Evolutionary conservation across 2,888 invertebrate genomes (phyloP).

Genomic region (Dryocosmus kuriphilus): DNA sequence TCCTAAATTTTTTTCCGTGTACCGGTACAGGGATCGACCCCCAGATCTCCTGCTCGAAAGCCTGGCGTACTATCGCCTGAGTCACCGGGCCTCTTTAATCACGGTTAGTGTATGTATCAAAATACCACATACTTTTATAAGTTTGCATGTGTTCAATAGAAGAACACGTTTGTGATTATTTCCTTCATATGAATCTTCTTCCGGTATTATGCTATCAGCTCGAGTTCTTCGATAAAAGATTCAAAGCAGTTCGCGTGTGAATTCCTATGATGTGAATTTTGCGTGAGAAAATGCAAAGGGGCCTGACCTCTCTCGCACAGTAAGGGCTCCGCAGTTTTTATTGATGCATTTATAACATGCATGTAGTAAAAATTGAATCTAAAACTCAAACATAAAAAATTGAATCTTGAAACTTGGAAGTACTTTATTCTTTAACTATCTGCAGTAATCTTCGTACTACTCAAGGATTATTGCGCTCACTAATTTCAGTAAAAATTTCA

Average conservation of each 20-base stretch:
- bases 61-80: too few relatives aligned
- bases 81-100: too few relatives aligned
- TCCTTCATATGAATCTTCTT: neutral
- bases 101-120: too few relatives aligned
- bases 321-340: neutral
- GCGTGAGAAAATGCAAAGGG: slow-evolving; percentile 31
- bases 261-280: slow-evolving; percentile 28
- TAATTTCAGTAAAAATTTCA: slow-evolving; percentile 12
- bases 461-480: neutral
- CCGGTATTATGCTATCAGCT: neutral
- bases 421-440: neutral
- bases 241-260: slow-evolving; percentile 27
- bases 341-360: neutral
- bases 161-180: too few relatives aligned
- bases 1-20: too few relatives aligned
- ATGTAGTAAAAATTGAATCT: too few relatives aligned
- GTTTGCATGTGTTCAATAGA: too few relatives aligned
- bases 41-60: too few relatives aligned
- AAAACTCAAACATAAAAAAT: too few relatives aligned
- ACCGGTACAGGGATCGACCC: too few relatives aligned
- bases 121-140: too few relatives aligned
- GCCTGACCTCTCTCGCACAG: slow-evolving; percentile 16
- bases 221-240: neutral
- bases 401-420: too few relatives aligned
- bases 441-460: neutral